Evolutionary conservation across 2,888 invertebrate genomes (phyloP).

Genomic region (Volucella inflata): DNA sequence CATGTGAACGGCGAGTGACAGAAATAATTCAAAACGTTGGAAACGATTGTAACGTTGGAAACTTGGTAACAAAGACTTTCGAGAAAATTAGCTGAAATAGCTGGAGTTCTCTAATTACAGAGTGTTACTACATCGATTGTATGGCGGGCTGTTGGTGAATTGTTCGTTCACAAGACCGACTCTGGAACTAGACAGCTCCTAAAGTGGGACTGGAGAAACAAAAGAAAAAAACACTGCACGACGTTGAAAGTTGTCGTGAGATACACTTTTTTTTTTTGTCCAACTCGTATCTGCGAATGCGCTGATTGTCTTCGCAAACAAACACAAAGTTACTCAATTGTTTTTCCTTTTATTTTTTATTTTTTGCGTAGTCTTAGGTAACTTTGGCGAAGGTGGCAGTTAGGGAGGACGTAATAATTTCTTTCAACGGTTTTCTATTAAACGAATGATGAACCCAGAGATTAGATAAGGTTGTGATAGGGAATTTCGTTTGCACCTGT

Average conservation of each 20-base stretch:
- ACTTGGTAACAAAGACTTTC: constrained; percentile 47
- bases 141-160: constrained; percentile 35
- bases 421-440: neutral
- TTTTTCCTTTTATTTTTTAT: neutral
- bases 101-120: constrained; percentile 70
- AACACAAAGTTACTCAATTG: constrained; percentile 26
- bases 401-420: constrained; percentile 7
- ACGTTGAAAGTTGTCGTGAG: constrained; percentile 47
- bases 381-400: constrained; percentile 16
- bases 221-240: constrained; percentile 11
- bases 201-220: neutral
- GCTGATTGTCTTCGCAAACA: constrained; percentile 18
- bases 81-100: constrained; percentile 48
- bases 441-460: constrained; percentile 13
- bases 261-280: constrained; percentile 9
- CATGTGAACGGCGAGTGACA: constrained; percentile 46
- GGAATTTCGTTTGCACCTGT: constrained; percentile 6
- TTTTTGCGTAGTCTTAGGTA: constrained; percentile 11
- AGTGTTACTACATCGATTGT: constrained; percentile 67
- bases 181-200: neutral
- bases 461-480: neutral
- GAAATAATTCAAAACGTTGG: constrained; percentile 28
- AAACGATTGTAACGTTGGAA: constrained; percentile 8
- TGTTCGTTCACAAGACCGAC: constrained; percentile 37
- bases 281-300: constrained; percentile 13